phyloP scores from a whole-genome alignment of 2,797 vertebrate genomes.

The Limnodromus scolopaceus region DNA sequence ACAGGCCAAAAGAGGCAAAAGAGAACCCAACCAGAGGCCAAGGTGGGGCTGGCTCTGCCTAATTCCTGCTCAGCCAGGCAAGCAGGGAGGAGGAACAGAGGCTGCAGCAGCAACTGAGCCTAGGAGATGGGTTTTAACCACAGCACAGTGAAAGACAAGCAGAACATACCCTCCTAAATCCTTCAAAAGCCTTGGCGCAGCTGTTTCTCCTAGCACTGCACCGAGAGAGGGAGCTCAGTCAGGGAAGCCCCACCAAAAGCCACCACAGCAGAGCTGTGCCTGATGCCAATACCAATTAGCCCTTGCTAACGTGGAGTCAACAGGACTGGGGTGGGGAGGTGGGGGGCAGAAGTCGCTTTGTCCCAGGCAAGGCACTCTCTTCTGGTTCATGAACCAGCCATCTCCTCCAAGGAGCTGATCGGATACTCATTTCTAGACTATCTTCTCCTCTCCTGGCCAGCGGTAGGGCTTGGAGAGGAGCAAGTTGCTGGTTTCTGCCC shows the following conservation, averaged over 20 bases:
- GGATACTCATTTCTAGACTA: accelerated
- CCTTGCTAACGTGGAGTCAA: neutral
- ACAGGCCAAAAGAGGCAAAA: neutral
- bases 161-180: neutral
- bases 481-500: neutral
- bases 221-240: neutral
- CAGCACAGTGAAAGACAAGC: neutral
- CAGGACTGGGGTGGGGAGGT: neutral
- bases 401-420: neutral
- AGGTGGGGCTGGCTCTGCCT: neutral
- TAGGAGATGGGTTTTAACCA: neutral
- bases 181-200: neutral
- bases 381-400: neutral
- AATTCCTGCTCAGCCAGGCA: neutral
- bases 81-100: neutral
- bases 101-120: neutral
- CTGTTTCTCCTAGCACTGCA: neutral
- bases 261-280: neutral
- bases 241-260: neutral
- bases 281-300: neutral
- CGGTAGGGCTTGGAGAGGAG: neutral
- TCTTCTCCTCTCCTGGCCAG: neutral
- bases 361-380: neutral
- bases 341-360: neutral
- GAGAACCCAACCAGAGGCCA: neutral